These are phyloP conservation scores for Apantesis nais DNA, from an alignment of 2,888 invertebrate species.

Conservation along the genomic window DNA sequence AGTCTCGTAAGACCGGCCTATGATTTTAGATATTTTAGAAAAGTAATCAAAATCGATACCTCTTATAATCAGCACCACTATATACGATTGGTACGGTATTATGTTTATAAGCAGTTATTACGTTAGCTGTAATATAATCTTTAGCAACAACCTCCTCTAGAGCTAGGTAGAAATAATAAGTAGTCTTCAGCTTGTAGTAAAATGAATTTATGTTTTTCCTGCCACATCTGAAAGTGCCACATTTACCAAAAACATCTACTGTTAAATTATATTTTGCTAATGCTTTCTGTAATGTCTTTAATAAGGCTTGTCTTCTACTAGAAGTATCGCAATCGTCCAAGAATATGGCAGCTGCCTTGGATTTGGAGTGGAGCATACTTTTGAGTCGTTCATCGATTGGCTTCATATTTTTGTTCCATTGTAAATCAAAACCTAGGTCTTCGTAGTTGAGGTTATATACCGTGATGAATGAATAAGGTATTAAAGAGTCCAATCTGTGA, in stretches of 20 bases:
- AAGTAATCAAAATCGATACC: slow-evolving; percentile 73
- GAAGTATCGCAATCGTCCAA: slow-evolving; percentile 65
- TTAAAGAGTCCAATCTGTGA: slow-evolving; percentile 62
- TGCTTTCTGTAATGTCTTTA: slow-evolving; percentile 70
- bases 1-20: too few species aligned
- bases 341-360: slow-evolving; percentile 67
- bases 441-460: slow-evolving; percentile 57
- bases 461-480: slow-evolving; percentile 61
- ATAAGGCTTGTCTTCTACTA: slow-evolving; percentile 63
- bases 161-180: slow-evolving; percentile 90
- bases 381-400: slow-evolving; percentile 47
- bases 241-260: slow-evolving; percentile 84
- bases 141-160: slow-evolving; percentile 90
- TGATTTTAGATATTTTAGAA: background rate
- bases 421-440: slow-evolving; percentile 52
- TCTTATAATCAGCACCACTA: slow-evolving; percentile 87
- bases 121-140: slow-evolving; percentile 73
- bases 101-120: slow-evolving; percentile 84
- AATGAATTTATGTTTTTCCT: slow-evolving; percentile 63
- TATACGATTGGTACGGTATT: slow-evolving; percentile 88
- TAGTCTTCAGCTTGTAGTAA: slow-evolving; percentile 54
- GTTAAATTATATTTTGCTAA: slow-evolving; percentile 69
- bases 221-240: slow-evolving; percentile 70
- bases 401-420: slow-evolving; percentile 55
- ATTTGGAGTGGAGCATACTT: slow-evolving; percentile 57